Conservation (phyloP, 2,113 vertebrate species). For the Actenoides lindsayi region DNA sequence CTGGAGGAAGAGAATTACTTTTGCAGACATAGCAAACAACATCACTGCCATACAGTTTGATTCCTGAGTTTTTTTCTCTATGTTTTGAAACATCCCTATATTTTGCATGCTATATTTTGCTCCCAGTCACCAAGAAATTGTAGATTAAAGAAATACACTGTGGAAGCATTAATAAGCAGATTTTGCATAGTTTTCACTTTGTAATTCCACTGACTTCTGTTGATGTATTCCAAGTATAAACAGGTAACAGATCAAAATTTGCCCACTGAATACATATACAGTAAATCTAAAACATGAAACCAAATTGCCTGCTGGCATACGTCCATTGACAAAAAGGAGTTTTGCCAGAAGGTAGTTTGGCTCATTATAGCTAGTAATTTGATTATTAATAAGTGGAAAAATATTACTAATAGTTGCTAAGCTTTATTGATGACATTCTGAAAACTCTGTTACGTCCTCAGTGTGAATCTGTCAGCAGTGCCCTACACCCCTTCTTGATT, state of each 20-base stretch:
- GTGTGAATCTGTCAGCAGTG: not conserved
- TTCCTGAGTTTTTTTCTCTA: not conserved
- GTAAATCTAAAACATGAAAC: slow-evolving; percentile 42
- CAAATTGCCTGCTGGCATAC: slow-evolving; percentile 35
- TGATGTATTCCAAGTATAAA: slow-evolving; percentile 38
- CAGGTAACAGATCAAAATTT: slow-evolving; percentile 64
- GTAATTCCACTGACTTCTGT: slow-evolving; percentile 22
- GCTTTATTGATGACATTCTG: slow-evolving; percentile 43
- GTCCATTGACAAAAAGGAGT: slow-evolving; percentile 45
- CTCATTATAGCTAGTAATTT: slow-evolving; percentile 63
- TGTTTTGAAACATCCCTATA: not conserved
- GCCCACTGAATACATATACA: slow-evolving; percentile 3
- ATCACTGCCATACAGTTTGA: not conserved
- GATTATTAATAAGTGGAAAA: slow-evolving; percentile 62
- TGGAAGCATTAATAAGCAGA: slow-evolving; percentile 30
- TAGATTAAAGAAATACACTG: not conserved
- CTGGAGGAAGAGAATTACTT: not conserved
- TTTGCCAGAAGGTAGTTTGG: slow-evolving; percentile 66
- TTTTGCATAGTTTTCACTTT: not conserved
- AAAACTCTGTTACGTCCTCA: not conserved
- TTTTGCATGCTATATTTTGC: not conserved
- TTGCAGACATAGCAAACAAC: not conserved
- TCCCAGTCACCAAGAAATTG: not conserved
- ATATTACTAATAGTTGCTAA: slow-evolving; percentile 49
- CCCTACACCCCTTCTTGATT: not conserved